A percentile compares a stretch with the other conserved stretches of the same genome.
phyloP scores from a whole-genome alignment of 1,140 invertebrate species.

The Penaeus indicus region DNA sequence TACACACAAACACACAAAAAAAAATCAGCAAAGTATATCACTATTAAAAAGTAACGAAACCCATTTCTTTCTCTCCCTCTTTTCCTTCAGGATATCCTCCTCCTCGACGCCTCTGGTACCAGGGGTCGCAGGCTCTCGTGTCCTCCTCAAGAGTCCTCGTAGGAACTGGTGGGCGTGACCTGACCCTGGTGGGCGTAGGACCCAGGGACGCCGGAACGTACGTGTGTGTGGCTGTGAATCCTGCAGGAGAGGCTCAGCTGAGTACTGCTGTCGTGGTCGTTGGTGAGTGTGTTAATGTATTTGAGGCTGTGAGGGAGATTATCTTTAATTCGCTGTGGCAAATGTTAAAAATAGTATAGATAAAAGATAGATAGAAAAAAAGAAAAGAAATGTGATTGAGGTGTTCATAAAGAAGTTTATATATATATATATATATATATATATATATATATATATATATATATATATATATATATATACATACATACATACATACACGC shows the following conservation, averaged over 20 bases:
- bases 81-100: slow-evolving; percentile 32
- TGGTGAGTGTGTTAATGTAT: neutral
- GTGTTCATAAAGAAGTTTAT: neutral
- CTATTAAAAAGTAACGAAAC: too few relatives aligned
- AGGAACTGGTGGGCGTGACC: slow-evolving; percentile 4
- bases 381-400: too few relatives aligned
- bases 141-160: slow-evolving; percentile 42
- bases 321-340: too few relatives aligned
- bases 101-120: slow-evolving; percentile 54
- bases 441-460: neutral
- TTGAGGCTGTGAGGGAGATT: too few relatives aligned
- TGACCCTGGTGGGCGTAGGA: slow-evolving; percentile 49
- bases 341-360: too few relatives aligned
- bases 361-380: too few relatives aligned
- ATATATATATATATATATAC: neutral
- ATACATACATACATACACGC: neutral
- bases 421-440: neutral
- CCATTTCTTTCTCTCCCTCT: neutral
- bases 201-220: slow-evolving; percentile 46
- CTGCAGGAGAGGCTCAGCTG: slow-evolving; percentile 57
- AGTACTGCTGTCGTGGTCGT: slow-evolving; percentile 45
- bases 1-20: too few relatives aligned
- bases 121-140: slow-evolving; percentile 45
- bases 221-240: slow-evolving; percentile 57
- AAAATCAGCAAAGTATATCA: neutral